Evolutionary conservation across 2,888 invertebrate species (phyloP), one percentile per base, ranked within the genome.

Genomic region (Artemia sinica): DNA sequence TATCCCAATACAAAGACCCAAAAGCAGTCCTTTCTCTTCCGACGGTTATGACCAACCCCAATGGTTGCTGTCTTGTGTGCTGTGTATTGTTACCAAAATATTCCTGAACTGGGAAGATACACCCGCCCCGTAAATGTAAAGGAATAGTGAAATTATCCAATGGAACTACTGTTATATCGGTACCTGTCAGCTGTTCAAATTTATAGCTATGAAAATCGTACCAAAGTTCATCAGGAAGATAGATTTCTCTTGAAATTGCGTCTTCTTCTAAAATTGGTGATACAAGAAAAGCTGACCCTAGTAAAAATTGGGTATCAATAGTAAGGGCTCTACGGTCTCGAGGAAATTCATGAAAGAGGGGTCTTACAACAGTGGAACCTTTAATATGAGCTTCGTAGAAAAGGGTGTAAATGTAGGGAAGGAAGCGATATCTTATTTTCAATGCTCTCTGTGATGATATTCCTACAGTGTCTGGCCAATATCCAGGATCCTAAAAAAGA

Each of bases 331-430:
- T 70, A n/a, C 69, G 58, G 69, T 76, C 76, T 8, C 67, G 69
- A 0, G 75, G 74, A 70, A 74, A 76, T 70, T 78, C 77, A 69
- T 76, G 76, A 66, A 77, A 72, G n/a, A 79, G 72, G 0, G 79
- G 76, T 18, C 78, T 72, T 11, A 75, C 74, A 11, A 79, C 79
- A 6, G 77, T 76, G 58, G 73, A 72, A 6, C 79, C 79, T 58
- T 73, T 71, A 13, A 72, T 73, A 72, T 71, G 66, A 10, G 52
- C 67, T 9, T 68, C 50, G 71, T 77, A 77, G 72, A 80, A 75
- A 8, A 77, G 75, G 1, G 80, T 78, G 75, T 81, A 81, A 13
- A 81, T 76, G 72, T 78, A 79, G 1, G 80, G 80, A 14, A 80
- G 73, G n/a, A 80, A 74, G 13, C 75, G 73, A 74, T 81, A 81